phyloP scores from a whole-genome alignment of 2,113 vertebrate species.

The Malaclemys terrapin region DNA sequence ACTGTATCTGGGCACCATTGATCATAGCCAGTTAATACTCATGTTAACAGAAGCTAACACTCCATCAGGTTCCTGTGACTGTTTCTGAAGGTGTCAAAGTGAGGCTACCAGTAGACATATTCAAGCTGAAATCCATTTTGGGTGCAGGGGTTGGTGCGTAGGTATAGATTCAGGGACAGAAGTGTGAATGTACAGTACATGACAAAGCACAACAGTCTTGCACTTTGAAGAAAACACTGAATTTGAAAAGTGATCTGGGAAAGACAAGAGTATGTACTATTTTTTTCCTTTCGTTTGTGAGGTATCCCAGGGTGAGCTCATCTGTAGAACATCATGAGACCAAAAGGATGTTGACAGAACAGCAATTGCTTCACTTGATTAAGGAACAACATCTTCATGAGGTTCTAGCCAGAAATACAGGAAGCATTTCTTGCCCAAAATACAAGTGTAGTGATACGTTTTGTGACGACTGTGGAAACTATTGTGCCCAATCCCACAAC shows the following conservation, averaged over 20 bases:
- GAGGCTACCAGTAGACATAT: conserved; percentile 2
- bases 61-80: neutral
- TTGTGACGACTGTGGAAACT: neutral
- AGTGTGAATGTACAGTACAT: neutral
- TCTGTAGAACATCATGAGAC: neutral
- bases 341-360: neutral
- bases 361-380: neutral
- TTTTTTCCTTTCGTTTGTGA: neutral
- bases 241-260: neutral
- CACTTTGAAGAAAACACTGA: neutral
- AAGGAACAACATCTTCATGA: neutral
- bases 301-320: neutral
- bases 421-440: neutral
- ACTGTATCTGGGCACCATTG: neutral
- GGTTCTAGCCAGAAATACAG: neutral
- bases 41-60: conserved; percentile 15
- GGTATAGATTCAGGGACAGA: neutral
- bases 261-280: neutral
- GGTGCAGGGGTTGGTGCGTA: neutral
- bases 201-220: fast-evolving
- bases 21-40: conserved; percentile 38
- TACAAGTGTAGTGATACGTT: neutral
- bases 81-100: conserved; percentile 22
- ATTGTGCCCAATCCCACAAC: neutral
- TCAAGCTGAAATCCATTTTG: conserved; percentile 35